Evolutionary conservation across 2,113 vertebrate species (phyloP), one percentile per base, ranked within the genome.

Genomic region (Hippocampus barbouri): DNA sequence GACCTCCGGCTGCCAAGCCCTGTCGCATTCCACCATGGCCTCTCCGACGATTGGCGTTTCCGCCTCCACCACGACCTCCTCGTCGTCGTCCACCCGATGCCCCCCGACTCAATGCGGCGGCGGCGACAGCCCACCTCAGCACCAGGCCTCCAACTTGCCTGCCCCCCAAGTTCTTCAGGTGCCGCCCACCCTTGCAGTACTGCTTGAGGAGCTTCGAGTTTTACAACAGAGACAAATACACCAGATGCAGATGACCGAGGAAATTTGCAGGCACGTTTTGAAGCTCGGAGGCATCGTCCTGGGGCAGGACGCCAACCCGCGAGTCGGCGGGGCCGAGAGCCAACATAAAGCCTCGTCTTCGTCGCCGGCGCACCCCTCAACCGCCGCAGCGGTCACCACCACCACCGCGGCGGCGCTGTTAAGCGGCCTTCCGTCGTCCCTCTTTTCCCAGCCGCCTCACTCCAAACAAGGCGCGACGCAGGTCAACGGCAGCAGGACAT

Each of bases 231-330:
- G 95, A 43, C 95, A 97, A 81, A 95, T 96, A 71, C 94, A 96
- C 81, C 95, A 97, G 88, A 96, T 97, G 95, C 95, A 96, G 85
- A 96, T 97, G 89, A 96, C 95, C 0, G 95, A 97, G 79, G 94
- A 96, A 84, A 97, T 97, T 71, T 97, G 95, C 73, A 89, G 94
- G 51, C 95, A 97, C 45, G 95, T 97, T 40, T 87, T 97, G 6
- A 91, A 94, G 64, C 89, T 97, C 0, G 95, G 95, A 6, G 91
- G 91, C 11, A 84, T 92, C 8, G 74, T 93, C 38, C 91, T 84
- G 87, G 92, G 85, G 80, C 94, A 79, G 76, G 94, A 87, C 84
- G 89, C 43, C 82, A 89, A 54, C 71, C 84, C 75, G 84, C 92
- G 79, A 79, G 81, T 66, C 18, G 65, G 53, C 3, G 73, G 79